Evolutionary conservation across 1,140 invertebrate genomes (phyloP).

Genomic region (Streblospio benedicti): DNA sequence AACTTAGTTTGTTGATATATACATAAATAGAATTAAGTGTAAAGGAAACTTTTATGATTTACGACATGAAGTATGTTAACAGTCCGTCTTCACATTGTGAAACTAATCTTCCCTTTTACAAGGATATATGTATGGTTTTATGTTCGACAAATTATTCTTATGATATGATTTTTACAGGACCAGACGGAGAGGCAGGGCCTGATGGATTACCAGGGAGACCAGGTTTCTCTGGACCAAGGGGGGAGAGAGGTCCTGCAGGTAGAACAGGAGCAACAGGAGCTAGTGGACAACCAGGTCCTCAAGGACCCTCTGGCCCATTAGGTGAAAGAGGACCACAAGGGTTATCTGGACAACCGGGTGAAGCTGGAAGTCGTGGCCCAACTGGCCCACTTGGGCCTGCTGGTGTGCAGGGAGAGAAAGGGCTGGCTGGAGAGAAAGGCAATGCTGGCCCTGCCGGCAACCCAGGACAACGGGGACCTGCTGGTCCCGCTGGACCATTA

Average conservation of each 20-base stretch:
- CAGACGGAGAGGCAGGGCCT: too few species aligned
- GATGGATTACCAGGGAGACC: too few species aligned
- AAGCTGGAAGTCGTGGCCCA: neutral
- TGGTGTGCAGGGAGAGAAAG: neutral
- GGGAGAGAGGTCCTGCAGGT: conserved; percentile 68
- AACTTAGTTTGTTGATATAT: too few species aligned
- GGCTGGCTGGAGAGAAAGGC: neutral
- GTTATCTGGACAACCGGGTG: conserved; percentile 35
- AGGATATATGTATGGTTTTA: too few species aligned
- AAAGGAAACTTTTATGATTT: too few species aligned
- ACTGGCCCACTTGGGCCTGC: neutral
- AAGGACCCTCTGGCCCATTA: neutral
- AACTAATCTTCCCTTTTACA: too few species aligned
- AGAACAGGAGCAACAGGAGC: conserved; percentile 56
- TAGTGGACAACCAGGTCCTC: conserved; percentile 57
- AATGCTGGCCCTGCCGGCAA: neutral
- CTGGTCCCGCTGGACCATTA: neutral
- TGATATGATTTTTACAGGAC: too few species aligned
- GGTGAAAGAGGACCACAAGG: neutral
- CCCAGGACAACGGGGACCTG: neutral
- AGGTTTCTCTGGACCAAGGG: conserved; percentile 46
- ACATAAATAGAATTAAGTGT: too few species aligned
- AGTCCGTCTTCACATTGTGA: too few species aligned
- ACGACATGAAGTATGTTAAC: too few species aligned
- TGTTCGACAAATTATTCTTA: too few species aligned